phyloP scores from a whole-genome alignment of 2,113 vertebrate species.

The Eretmochelys imbricata region DNA sequence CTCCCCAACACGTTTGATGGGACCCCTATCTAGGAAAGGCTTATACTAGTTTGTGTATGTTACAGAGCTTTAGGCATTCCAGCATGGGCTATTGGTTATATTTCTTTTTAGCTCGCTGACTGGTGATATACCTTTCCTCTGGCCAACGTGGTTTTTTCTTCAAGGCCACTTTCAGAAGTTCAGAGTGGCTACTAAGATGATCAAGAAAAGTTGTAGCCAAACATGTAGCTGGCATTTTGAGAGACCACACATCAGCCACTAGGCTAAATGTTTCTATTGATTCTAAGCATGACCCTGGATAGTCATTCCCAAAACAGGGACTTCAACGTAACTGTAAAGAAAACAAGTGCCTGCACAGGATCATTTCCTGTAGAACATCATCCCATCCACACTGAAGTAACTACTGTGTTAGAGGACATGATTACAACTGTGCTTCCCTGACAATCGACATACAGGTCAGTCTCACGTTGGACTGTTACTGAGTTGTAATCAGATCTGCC shows the following conservation, averaged over 20 bases:
- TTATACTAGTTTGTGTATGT: accelerated
- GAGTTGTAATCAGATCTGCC: background rate
- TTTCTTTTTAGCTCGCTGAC: accelerated
- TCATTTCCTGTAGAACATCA: accelerated
- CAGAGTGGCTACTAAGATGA: accelerated
- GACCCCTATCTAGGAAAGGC: accelerated
- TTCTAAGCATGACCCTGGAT: background rate
- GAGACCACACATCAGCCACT: background rate
- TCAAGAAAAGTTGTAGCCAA: accelerated
- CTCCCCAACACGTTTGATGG: background rate
- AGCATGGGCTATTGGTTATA: background rate
- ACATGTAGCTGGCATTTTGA: accelerated
- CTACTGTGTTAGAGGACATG: background rate
- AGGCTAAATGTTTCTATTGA: background rate
- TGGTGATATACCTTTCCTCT: accelerated
- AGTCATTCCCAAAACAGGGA: accelerated
- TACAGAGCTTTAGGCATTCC: accelerated
- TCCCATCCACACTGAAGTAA: accelerated
- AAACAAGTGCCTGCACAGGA: background rate
- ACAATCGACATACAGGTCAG: background rate
- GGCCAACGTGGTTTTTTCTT: accelerated
- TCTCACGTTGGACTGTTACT: background rate
- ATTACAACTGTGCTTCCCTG: background rate
- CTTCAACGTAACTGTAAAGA: background rate
- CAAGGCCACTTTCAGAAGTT: accelerated